phyloP scores from a whole-genome alignment of 2,797 vertebrate genomes.

The Myiotriccus ornatus region DNA sequence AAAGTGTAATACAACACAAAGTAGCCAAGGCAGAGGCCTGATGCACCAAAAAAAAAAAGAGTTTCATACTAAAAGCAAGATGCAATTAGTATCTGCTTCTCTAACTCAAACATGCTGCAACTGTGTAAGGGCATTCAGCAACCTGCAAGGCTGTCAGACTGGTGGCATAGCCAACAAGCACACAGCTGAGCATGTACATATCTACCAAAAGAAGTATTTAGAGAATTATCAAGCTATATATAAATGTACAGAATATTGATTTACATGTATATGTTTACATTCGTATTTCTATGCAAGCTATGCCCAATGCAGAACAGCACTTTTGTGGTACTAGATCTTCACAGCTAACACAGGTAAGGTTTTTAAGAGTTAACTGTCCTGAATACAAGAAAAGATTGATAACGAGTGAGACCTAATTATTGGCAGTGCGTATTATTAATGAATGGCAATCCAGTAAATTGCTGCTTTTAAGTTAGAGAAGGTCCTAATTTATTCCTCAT shows the following conservation, averaged over 20 bases:
- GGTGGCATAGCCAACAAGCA: background rate
- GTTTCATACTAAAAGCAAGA: background rate
- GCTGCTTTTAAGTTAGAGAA: background rate
- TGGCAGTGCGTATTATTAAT: background rate
- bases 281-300: background rate
- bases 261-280: background rate
- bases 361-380: background rate
- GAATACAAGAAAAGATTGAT: background rate
- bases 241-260: background rate
- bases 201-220: rapidly evolving
- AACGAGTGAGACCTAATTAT: background rate
- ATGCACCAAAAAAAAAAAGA: rapidly evolving
- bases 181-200: background rate
- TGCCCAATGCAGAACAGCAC: background rate
- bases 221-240: background rate
- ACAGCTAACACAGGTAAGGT: background rate
- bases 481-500: background rate
- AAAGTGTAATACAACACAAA: background rate
- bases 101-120: background rate
- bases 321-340: background rate
- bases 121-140: background rate
- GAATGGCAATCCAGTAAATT: background rate
- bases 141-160: background rate
- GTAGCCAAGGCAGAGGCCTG: background rate
- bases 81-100: background rate